Conservation (phyloP, 2,888 invertebrate species). For the Xylophagus ater region DNA sequence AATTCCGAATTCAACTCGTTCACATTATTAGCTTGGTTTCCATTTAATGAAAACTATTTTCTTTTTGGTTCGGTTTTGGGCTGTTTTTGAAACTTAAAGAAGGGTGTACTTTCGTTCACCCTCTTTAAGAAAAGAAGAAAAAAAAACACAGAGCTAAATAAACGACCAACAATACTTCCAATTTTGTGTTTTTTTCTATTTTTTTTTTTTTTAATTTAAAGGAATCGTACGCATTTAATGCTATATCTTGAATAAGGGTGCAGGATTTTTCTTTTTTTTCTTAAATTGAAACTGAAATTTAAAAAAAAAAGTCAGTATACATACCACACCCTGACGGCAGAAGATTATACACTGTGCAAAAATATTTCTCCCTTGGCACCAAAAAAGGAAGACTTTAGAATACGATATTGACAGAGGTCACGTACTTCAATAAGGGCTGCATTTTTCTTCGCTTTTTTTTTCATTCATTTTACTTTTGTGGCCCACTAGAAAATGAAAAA, state of each 20-base stretch:
- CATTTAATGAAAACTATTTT: no score
- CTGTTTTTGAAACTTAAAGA: no score
- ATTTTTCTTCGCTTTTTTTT: slow-evolving; percentile 11
- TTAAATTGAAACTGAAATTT: no score
- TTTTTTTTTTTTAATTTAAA: slow-evolving; percentile 14
- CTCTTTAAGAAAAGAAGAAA: no score
- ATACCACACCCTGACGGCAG: slow-evolving; percentile 5
- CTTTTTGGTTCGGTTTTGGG: no score
- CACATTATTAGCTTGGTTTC: no score
- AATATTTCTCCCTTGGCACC: slow-evolving; percentile 15
- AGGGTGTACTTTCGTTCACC: no score
- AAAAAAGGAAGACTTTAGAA: not conserved
- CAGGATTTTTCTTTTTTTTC: slow-evolving; percentile 8
- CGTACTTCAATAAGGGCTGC: slow-evolving; percentile 15
- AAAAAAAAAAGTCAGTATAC: no score
- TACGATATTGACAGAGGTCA: slow-evolving; percentile 18
- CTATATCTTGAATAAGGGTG: slow-evolving; percentile 4
- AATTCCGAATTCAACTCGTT: no score
- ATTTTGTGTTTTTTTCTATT: slow-evolving; percentile 14
- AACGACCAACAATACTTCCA: slow-evolving; percentile 11
- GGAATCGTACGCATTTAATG: slow-evolving; percentile 12
- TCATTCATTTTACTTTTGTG: slow-evolving; percentile 4
- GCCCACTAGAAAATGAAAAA: no score
- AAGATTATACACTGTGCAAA: slow-evolving; percentile 5
- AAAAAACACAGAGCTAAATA: not conserved